Base-by-base conservation (phyloP, 2,797 vertebrate species). In the Chanos chanos region DNA sequence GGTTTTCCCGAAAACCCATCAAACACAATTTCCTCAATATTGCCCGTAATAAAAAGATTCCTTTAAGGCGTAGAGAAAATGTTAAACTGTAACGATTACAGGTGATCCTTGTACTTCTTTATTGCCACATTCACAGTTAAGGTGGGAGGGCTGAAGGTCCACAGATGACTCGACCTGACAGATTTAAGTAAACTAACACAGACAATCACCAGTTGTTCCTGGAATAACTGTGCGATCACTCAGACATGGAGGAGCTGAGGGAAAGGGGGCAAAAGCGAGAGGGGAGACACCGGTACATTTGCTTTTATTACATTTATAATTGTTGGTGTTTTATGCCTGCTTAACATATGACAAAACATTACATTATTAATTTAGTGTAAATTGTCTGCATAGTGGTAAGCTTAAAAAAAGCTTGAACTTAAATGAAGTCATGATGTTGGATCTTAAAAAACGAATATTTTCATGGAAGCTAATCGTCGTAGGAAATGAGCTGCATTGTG, bases 211-310 rank as follows among this genome's bases (percentile, higher is more conserved):
- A 34, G 8, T 58, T 55, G 25, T 68, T 18, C 3, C 70, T 66
- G 72, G 57, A 63, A 16, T 57, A 47, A 18, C 9, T 24, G 31
- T 19, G 24, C 13, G 33, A 1, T 51, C 9, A 7, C 15, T 13
- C 3, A 21, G 5, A 40, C 18, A 87, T 89, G 87, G 89, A 87
- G 25, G 85, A 87, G 0, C 16, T 87, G 0, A 87, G 64, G 74
- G 27, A 63, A 9, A 73, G 88, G 73, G 73, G 69, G 13, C 73
- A 67, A 21, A 86, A 84, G 43, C 77, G 83, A 65, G 83, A 88
- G 3, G 66, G 47, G 7, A 71, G 87, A 40, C 87, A 88, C 72
- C 83, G 74, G 88, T 91, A 80, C 71, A 41, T 36, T 50, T 3
- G 12, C 1, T 9, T 31, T 4, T 5, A 12, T 1, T 2, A 2